Conservation (phyloP, 2,888 invertebrate genomes). For the Microctonus hyperodae region DNA sequence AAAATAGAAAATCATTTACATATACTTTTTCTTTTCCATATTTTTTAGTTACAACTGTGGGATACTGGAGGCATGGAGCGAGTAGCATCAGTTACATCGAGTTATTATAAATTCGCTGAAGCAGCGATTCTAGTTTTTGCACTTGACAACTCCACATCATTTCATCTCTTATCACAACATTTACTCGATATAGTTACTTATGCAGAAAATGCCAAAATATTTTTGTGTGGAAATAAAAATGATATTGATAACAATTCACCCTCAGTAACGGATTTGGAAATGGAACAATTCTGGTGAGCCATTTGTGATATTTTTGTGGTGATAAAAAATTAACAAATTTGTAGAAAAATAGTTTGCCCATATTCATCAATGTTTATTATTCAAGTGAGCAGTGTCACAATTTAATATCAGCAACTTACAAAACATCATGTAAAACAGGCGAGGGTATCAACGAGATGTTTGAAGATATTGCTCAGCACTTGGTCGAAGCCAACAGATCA, state of each 20-base stretch:
- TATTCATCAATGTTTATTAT: slow-evolving; percentile 38
- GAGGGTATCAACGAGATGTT: slow-evolving; percentile 93
- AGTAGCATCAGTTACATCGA: slow-evolving; percentile 92
- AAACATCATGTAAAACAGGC: slow-evolving; percentile 88
- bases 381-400: slow-evolving; percentile 90
- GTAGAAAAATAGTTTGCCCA: neutral
- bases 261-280: slow-evolving; percentile 85
- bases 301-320: neutral
- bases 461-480: slow-evolving; percentile 81
- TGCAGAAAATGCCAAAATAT: slow-evolving; percentile 95
- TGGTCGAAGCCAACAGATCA: slow-evolving; percentile 83
- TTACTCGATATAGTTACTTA: slow-evolving; percentile 91
- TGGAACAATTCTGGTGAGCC: slow-evolving; percentile 83
- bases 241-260: slow-evolving; percentile 79
- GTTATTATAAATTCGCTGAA: slow-evolving; percentile 95
- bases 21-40: neutral
- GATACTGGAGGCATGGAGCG: slow-evolving; percentile 98
- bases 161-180: slow-evolving; percentile 91
- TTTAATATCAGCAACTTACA: slow-evolving; percentile 85
- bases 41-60: slow-evolving; percentile 85
- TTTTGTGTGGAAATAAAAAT: slow-evolving; percentile 90
- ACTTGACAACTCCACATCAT: slow-evolving; percentile 88
- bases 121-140: slow-evolving; percentile 93
- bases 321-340: neutral
- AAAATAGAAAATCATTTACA: neutral